phyloP scores from a whole-genome alignment of 2,888 invertebrate genomes.

The Mycalesis mineus region DNA sequence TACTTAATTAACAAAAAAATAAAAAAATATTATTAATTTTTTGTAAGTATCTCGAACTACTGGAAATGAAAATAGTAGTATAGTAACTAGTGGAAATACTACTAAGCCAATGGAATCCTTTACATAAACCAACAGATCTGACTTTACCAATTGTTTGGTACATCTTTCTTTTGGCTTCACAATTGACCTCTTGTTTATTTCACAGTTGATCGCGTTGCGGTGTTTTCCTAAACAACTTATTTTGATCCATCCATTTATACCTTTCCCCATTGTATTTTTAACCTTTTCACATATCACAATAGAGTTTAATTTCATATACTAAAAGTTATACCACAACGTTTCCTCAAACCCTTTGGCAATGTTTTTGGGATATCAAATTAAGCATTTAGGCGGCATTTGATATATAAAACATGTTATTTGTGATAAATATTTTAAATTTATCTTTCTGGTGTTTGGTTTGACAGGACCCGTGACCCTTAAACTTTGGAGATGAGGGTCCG shows the following conservation, averaged over 20 bases:
- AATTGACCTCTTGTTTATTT: constrained; percentile 31
- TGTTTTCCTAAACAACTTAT: constrained; percentile 17
- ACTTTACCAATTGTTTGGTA: not conserved
- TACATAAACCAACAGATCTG: not conserved
- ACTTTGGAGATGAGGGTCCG: not conserved
- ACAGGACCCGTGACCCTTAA: not conserved
- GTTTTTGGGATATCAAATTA: not conserved
- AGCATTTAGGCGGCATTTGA: not conserved
- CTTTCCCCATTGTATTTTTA: not conserved
- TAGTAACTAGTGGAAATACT: no score
- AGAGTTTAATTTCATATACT: not conserved
- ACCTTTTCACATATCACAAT: not conserved
- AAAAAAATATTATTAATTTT: no score
- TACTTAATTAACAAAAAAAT: no score
- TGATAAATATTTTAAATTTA: constrained; percentile 2
- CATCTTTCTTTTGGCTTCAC: constrained; percentile 16
- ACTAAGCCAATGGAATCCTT: not conserved
- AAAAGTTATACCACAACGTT: not conserved
- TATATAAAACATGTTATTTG: not conserved
- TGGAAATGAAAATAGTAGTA: no score
- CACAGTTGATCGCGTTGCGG: constrained; percentile 28
- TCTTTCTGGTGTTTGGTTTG: not conserved
- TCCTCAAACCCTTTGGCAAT: not conserved
- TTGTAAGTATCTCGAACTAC: no score
- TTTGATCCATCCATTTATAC: not conserved